Base-by-base conservation (phyloP, 2,797 vertebrate species). In the Acropternis orthonyx region DNA sequence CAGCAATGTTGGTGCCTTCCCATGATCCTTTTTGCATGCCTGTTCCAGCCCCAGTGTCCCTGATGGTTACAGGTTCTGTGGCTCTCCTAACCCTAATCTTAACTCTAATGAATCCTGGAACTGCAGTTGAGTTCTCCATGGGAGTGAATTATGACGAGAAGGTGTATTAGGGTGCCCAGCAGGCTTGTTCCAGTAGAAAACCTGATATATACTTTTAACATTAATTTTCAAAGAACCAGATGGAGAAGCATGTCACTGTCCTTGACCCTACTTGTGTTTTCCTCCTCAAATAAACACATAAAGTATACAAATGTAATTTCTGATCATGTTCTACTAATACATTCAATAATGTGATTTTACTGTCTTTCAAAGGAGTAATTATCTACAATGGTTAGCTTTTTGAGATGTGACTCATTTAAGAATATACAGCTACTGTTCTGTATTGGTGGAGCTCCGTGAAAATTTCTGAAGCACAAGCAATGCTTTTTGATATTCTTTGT, bases 371-470 rank as follows among this genome's bases (percentile, higher is more conserved):
- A 75, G 4, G 7, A 37, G 6, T 43, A 62, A 62, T 56, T 73
- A 80, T 49, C n/a, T 89, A 32, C 24, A 49, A 34, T 1, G 2
- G 12, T 48, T 14, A 63, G 10, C 46, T 17, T 61, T 82, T 73
- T 4, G 4, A 63, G 18, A 39, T 0, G 0, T 67, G 43, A 39
- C 6, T 56, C 7, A 26, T 82, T 72, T 63, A 67, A 39, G 4
- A 9, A 18, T n/a, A 34, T 44, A 55, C 59, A 48, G 7, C 5
- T 55, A 66, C 14, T 66, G 2, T 77, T 66, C 22, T 55, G 6
- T 10, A 41, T 30, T 51, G 11, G 19, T 67, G 15, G 30, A 78
- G 20, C 9, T 75, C n/a, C 75, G 21, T 12, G 14, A 74, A 49
- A 49, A 58, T 51, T 81, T 87, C 1, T 54, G 23, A 62, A 78